Evolutionary conservation across 2,113 vertebrate species (phyloP), one percentile per base, ranked within the genome.

Genomic region (Paralichthys olivaceus): DNA sequence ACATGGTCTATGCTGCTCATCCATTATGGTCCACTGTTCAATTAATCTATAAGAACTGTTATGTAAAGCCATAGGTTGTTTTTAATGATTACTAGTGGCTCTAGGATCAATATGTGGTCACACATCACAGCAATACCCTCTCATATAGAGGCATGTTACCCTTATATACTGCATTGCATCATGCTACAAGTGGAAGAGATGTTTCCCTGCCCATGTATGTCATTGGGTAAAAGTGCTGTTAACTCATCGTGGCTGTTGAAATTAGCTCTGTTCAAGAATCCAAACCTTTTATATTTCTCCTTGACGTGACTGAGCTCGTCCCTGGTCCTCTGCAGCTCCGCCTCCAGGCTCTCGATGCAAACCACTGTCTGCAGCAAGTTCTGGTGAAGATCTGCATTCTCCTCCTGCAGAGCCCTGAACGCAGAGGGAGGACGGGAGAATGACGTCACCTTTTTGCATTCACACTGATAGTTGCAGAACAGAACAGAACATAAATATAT

Each of bases 321-420:
- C 49, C 89, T 94, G 64, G 90, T 93, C 32, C 85, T 89, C 68
- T 93, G 90, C 59, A 95, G 37, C 83, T 94, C 92, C 8, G 29
- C 75, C 79, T 95, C 94, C 77, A 94, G 85, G 74, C 87, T 92
- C 85, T 94, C 94, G 14, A 94, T 94, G 84, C 92, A 93, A 45
- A 92, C 84, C 68, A 93, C 90, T 0, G 87, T 93, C 85, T 93
- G 92, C 72, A 93, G 63, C 67, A 95, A 68, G 67, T 93, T 93
- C 84, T 94, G 91, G 13, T 94, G 93, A n/a, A 95, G 88, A 74
- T 94, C 92, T 5, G 80, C 55, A 59, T 94, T 94, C 77, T 94
- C 90, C 28, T 93, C 91, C 80, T 93, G 92, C 69, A 95, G 69
- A 1, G 66, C 79, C 74, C 94, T 95, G 84, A 75, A 79, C 69